A percentile compares a stretch with the other conserved stretches of the same genome.
phyloP scores from a whole-genome alignment of 1,140 invertebrate genomes.

The Formica selysi region DNA sequence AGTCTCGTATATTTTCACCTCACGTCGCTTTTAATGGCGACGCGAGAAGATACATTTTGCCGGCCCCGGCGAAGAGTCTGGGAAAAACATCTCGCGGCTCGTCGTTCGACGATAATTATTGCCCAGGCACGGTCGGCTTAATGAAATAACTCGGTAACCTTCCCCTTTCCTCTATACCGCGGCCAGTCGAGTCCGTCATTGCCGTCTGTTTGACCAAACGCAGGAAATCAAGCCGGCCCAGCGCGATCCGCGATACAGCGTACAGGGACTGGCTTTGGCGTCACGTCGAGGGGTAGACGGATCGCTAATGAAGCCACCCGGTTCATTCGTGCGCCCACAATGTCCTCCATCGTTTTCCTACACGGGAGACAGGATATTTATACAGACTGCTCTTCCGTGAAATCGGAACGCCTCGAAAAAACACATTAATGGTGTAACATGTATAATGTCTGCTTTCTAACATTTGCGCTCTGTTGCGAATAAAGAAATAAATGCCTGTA shows the following conservation, averaged over 20 bases:
- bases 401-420: constrained; percentile 45
- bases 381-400: constrained; percentile 47
- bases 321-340: background rate
- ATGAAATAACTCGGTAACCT: constrained; percentile 76
- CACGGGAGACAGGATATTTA: constrained; percentile 41
- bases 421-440: background rate
- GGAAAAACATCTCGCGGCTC: constrained; percentile 51
- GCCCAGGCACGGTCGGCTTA: constrained; percentile 59
- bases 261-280: constrained; percentile 63
- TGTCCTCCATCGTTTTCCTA: constrained; percentile 25
- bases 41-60: constrained; percentile 50
- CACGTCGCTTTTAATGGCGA: constrained; percentile 28
- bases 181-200: constrained; percentile 70
- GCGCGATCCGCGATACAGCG: constrained; percentile 70
- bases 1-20: constrained; percentile 33
- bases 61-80: constrained; percentile 42
- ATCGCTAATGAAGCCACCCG: constrained; percentile 78
- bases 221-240: constrained; percentile 72
- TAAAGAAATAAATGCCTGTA: background rate
- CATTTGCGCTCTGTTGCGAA: background rate
- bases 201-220: constrained; percentile 79
- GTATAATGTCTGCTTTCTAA: constrained; percentile 17
- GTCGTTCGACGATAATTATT: constrained; percentile 71
- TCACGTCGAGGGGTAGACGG: constrained; percentile 65
- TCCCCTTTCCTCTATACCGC: constrained; percentile 52